Percentiles rank a stretch among this genome's conserved stretches.
phyloP scores from a whole-genome alignment of 2,113 vertebrate genomes.

The Oryctolagus cuniculus region mOryCun1.1 NC_091435.1:33451501-33452000 shows the following conservation, averaged over 20 bases:
- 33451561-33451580: not conserved
- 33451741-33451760: constrained; percentile 65
- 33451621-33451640: constrained; percentile 31
- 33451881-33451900: constrained; percentile 56
- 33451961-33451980: constrained; percentile 54
- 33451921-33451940: constrained; percentile 43
- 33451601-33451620: constrained; percentile 53
- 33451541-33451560: not conserved
- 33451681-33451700: constrained; percentile 68
- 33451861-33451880: constrained; percentile 62
- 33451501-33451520: not conserved
- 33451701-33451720: constrained; percentile 69
- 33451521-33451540: not conserved
- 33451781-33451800: constrained; percentile 70
- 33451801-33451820: constrained; percentile 47
- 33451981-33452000: constrained; percentile 33
- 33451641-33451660: constrained; percentile 61
- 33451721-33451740: constrained; percentile 74
- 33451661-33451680: constrained; percentile 62
- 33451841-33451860: constrained; percentile 63
- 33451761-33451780: constrained; percentile 56
- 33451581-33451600: constrained; percentile 39
- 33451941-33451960: constrained; percentile 46
- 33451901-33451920: constrained; percentile 57
- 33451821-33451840: constrained; percentile 57